Conservation (phyloP, 2,888 invertebrate genomes). For the Lochmaea capreae region DNA sequence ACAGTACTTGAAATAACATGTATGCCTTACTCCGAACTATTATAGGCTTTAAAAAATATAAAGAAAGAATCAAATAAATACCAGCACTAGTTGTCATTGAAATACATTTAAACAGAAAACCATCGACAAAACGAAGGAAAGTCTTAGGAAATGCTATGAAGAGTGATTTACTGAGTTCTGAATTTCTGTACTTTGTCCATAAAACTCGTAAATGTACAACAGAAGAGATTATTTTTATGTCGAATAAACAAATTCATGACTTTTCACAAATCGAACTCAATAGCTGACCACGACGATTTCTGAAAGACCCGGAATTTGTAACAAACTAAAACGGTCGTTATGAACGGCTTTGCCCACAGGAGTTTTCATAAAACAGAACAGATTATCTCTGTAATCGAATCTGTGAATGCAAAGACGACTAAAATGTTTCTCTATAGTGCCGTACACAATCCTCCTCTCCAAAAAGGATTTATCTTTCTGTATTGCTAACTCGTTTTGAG, state of each 20-base stretch:
- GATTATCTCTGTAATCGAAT: constrained; percentile 1
- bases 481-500: background rate
- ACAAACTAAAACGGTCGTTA: background rate
- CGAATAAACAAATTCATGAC: background rate
- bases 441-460: background rate
- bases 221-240: background rate
- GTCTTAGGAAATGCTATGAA: too few relatives aligned
- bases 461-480: background rate
- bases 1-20: too few relatives aligned
- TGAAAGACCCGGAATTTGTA: background rate
- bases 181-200: too few relatives aligned
- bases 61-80: too few relatives aligned
- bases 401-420: constrained; percentile 3
- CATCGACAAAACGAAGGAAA: too few relatives aligned
- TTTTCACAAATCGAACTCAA: background rate
- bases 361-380: background rate
- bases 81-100: too few relatives aligned
- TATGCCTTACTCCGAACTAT: too few relatives aligned
- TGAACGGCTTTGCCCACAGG: background rate
- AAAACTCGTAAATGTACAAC: too few relatives aligned
- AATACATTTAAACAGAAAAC: too few relatives aligned
- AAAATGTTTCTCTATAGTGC: constrained; percentile 3
- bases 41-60: too few relatives aligned
- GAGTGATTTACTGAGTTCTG: too few relatives aligned
- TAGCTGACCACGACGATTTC: background rate